Evolutionary conservation across 2,888 invertebrate species (phyloP), one percentile per base, ranked within the genome.

Genomic region (Trachelus iudaicus): DNA sequence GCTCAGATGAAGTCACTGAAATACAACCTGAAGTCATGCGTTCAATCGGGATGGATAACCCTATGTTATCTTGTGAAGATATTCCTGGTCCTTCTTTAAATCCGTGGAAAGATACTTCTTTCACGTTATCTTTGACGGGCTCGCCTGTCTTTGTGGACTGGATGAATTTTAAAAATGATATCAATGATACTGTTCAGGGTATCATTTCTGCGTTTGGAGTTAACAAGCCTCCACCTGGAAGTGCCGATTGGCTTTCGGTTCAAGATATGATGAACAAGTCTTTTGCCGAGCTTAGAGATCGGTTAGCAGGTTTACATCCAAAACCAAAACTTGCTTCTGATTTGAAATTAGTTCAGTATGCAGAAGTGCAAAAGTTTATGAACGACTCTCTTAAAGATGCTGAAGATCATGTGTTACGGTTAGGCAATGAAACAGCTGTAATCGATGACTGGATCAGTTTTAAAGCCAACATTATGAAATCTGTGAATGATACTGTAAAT

Each of bases 1-100:
- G 96, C 91, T 94, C 96, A 0, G 96, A 95, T 79, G 91, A 93
- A 1, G 93, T 97, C 4, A 92, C 93, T 69, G 89, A 92, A 31
- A 93, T 95, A 0, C 96, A 96, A 85, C 93, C 93, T 6, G 92
- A 93, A 80, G 96, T 96, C 35, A 97, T 97, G 97, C 93, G 94
- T 84, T 93, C 94, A 0, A 91, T 93, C 0, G 92, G 93, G 30
- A 87, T 91, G 13, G 93, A 93, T 75, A 95, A 95, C 90, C 93
- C 94, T 0, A 92, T 94, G n/a, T 90, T 94, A 1, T 92, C 94
- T 84, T 97, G 97, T 91, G 91, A 90, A 76, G 93, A 94, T 30
- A 91, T 96, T 30, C 93, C 94, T 0, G 92, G 93, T 71, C 93
- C 94, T 0, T 92, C 93, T 85, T 93, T 95, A 78, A 87, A 87